phyloP scores from a whole-genome alignment of 1,140 invertebrate genomes.

The Drosophila murphyi region DNA sequence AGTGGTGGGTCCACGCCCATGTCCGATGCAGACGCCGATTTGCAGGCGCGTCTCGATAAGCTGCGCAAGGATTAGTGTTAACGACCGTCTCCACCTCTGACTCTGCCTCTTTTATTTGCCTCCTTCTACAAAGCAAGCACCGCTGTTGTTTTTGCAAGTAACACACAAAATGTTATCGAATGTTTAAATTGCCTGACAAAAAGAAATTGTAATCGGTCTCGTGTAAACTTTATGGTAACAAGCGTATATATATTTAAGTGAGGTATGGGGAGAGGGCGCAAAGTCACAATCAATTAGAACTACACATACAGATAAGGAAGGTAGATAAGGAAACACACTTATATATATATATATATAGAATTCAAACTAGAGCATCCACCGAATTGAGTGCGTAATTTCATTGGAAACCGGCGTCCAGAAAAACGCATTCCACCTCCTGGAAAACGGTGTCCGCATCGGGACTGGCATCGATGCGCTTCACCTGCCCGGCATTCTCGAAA shows the following conservation, averaged over 20 bases:
- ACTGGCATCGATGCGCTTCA: constrained; percentile 92
- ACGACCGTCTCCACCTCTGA: constrained; percentile 29
- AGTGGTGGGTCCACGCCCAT: constrained; percentile 86
- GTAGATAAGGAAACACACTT: constrained; percentile 12
- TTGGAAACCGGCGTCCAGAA: constrained; percentile 64
- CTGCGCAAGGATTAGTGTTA: constrained; percentile 92
- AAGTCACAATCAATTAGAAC: constrained; percentile 5
- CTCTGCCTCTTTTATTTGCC: constrained; percentile 39
- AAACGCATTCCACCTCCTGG: constrained; percentile 78
- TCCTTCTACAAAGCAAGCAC: background rate
- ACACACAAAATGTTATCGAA: constrained; percentile 50
- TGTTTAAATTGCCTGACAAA: constrained; percentile 30
- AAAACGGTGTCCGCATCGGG: constrained; percentile 90
- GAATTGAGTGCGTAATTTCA: constrained; percentile 23
- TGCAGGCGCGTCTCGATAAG: constrained; percentile 97
- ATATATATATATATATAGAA: constrained; percentile 2
- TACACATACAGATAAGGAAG: no score
- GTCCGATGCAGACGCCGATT: constrained; percentile 96
- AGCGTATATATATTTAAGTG: constrained; percentile 58
- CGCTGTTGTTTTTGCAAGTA: constrained; percentile 35
- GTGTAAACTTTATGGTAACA: constrained; percentile 49
- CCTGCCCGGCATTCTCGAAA: constrained; percentile 90
- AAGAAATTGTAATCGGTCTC: constrained; percentile 3
- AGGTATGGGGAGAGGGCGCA: background rate
- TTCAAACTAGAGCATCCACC: constrained; percentile 20